Evolutionary conservation across 2,888 invertebrate species (phyloP), one percentile per base, ranked within the genome.

Genomic region (Ormyrus pomaceus): DNA sequence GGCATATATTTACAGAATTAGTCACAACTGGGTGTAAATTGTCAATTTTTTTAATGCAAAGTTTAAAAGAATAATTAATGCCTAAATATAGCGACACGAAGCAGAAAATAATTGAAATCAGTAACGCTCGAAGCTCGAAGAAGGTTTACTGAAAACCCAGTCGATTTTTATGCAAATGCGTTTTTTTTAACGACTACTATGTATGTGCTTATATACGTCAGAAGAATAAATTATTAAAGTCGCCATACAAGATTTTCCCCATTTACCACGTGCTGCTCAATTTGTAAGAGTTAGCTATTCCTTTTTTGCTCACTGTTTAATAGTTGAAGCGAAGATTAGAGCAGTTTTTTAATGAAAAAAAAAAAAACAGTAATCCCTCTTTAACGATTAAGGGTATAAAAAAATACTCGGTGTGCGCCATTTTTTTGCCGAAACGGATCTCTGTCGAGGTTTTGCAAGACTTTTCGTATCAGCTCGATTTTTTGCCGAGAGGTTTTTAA

Each of bases 221-320:
- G 58, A 62, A 59, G 64, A 73, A 77, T 77, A 77, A 64, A 73
- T 80, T 77, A 73, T 77, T 6, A 53, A 77, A 80, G 68, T 68
- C 46, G 62, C 80, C 58, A 48, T 9, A 13, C 68, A 5, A 80
- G 64, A 76, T 72, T 80, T 77, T 72, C 77, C 34, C 53, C 66
- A 62, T 68, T 66, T 55, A 6, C 53, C 51, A 48, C 50, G 46
- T 45, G 11, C 19, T 53, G 56, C 48, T 46, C 58, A 65, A 70
- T 65, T 58, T 71, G 34, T 64, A 34, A 78, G n/a, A n/a, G 19
- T 72, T 61, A 59, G 48, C 48, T 45, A 53, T 77, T 68, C 34
- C 4, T 61, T 59, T 77, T 61, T 66, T 66, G 11, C 61, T 34
- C 50, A n/a, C 50, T 9, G 13, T 66, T 19, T 66, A 53, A 64